phyloP scores from a whole-genome alignment of 2,888 invertebrate genomes.

The Eupithecia insigniata region DNA sequence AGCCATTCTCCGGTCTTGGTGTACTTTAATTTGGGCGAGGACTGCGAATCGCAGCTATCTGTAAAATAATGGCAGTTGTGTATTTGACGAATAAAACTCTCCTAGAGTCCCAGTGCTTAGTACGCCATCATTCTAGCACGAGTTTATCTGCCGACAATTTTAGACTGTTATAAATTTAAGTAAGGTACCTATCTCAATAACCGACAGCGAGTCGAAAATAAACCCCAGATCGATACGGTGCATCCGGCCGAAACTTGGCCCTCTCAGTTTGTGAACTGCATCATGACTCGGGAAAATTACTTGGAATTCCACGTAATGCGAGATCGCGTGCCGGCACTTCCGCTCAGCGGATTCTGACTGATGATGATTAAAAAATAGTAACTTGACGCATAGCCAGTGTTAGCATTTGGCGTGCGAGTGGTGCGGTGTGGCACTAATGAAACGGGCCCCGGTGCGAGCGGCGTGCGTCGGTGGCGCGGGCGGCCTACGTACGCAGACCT shows the following conservation, averaged over 20 bases:
- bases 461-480: conserved; percentile 65
- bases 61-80: neutral
- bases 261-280: conserved; percentile 48
- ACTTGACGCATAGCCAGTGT: conserved; percentile 73
- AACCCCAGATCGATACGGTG: conserved; percentile 70
- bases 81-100: neutral
- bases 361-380: conserved; percentile 67
- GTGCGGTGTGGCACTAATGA: conserved; percentile 77
- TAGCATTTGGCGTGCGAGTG: conserved; percentile 73
- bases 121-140: neutral
- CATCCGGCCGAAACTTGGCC: conserved; percentile 51
- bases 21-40: neutral
- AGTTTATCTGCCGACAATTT: conserved; percentile 44
- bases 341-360: conserved; percentile 48
- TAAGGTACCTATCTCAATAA: conserved; percentile 60
- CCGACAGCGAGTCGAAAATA: conserved; percentile 66
- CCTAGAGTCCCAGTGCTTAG: neutral
- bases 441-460: conserved; percentile 59
- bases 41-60: neutral
- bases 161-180: conserved; percentile 70
- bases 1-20: neutral
- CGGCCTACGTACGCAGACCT: conserved; percentile 80
- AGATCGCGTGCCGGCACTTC: conserved; percentile 37
- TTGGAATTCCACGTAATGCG: conserved; percentile 38
- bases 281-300: conserved; percentile 42